A percentile compares a stretch with the other conserved stretches of the same genome.
Evolutionary conservation across 2,888 invertebrate species (phyloP).

Genomic region (Andrena hattorfiana): DNA sequence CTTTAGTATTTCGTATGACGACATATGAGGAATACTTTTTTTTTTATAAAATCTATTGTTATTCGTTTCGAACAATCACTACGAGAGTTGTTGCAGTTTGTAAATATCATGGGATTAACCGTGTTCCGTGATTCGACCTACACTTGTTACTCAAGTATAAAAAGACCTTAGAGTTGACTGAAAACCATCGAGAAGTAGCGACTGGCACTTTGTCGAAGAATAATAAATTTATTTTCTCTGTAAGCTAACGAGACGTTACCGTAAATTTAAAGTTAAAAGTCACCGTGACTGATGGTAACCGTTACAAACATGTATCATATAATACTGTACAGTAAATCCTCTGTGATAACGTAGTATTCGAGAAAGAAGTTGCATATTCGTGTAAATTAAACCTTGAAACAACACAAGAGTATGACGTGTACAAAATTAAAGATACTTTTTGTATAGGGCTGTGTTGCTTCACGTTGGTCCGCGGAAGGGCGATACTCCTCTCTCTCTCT

Average conservation of each 20-base stretch:
- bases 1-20: conserved; percentile 25
- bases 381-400: conserved; percentile 26
- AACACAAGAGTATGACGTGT: conserved; percentile 27
- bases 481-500: neutral
- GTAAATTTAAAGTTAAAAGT: conserved; percentile 27
- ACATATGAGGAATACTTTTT: conserved; percentile 22
- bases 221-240: conserved; percentile 58
- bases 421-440: conserved; percentile 35
- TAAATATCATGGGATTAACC: conserved; percentile 19
- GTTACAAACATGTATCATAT: conserved; percentile 34
- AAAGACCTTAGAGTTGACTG: neutral
- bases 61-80: conserved; percentile 27
- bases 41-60: conserved; percentile 42
- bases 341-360: conserved; percentile 69
- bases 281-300: conserved; percentile 32
- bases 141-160: conserved; percentile 23
- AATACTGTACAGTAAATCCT: conserved; percentile 58
- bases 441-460: conserved; percentile 8
- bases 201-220: conserved; percentile 61
- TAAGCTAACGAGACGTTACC: conserved; percentile 43
- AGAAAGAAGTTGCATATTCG: conserved; percentile 37
- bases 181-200: conserved; percentile 11
- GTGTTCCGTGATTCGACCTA: conserved; percentile 14
- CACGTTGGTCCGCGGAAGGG: neutral
- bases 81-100: conserved; percentile 3